Evolutionary conservation across 1,140 invertebrate species (phyloP), one percentile per base, ranked within the genome.

Genomic region (Tetranychus urticae): DNA sequence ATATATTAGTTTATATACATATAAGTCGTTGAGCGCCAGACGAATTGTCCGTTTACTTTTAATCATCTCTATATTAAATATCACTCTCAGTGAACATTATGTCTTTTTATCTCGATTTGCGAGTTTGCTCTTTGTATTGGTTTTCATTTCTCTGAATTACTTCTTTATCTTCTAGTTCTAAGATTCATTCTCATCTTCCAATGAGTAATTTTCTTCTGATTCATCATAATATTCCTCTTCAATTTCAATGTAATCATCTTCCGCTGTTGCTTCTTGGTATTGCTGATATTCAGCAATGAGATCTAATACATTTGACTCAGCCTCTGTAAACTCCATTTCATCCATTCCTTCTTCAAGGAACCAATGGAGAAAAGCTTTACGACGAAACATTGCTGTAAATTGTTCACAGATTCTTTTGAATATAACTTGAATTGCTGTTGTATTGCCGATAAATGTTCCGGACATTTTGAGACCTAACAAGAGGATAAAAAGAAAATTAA

Each of bases 401-500:
- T 82, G 80, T 66, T 84, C 81, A 4, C 79, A 80, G 62, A 85
- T 80, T 56, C 83, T 73, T 69, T 84, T 84, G 71, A 86, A 85
- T n/a, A 84, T 69, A 66, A 85, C 82, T 70, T 85, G 82, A 64
- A 86, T 85, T 3, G 82, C 86, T 37, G 88, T 91, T 12, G 83
- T 84, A 71, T 91, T 90, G 46, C 85, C 86, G 67, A 88, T 87
- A 68, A 92, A 90, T 5, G 87, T 91, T 13, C 85, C 82, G 1
- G 86, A 84, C 86, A 91, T 90, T 70, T 88, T 89, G 8, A 91
- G 73, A 46, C 87, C 87, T 52, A 6, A 23, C 1, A 52, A 52
- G 23, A n/a, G 7, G 50, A 52, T 31, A 52, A 8, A 4, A 4
- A 8, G 0, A 52, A 52, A 52, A 23, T n/a, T 10, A 42, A 42